Percentiles rank a stretch among this genome's conserved stretches.
phyloP scores from a whole-genome alignment of 2,797 vertebrate genomes.

The Rhinoraja longicauda region DNA sequence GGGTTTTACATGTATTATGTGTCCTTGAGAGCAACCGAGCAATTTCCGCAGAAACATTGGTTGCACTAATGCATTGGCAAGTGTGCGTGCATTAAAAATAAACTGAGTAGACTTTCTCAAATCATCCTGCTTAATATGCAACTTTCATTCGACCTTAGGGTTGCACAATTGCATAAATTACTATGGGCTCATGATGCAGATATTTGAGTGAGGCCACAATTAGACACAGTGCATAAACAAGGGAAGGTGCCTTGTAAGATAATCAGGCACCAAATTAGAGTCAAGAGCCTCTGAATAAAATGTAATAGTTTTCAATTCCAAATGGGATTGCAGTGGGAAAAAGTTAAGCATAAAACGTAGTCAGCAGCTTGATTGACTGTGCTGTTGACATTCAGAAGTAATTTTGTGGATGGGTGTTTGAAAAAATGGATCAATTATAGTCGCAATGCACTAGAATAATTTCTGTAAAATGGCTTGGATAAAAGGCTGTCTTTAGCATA shows the following conservation, averaged over 20 bases:
- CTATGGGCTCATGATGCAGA: not conserved
- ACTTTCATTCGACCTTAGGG: constrained; percentile 32
- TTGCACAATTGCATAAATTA: not conserved
- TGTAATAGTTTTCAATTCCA: not conserved
- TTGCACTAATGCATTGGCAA: too few species aligned
- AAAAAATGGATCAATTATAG: constrained; percentile 31
- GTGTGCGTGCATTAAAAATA: not conserved
- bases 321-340: constrained; percentile 1
- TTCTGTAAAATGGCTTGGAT: not conserved
- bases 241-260: not conserved
- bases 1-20: too few species aligned
- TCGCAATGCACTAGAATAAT: constrained; percentile 20
- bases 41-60: not conserved
- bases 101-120: not conserved
- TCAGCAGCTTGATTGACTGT: not conserved
- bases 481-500: not conserved
- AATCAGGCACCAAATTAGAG: constrained; percentile 10
- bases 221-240: constrained; percentile 20
- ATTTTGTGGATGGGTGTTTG: constrained; percentile 14
- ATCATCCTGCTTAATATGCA: not conserved
- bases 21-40: not conserved
- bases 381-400: constrained; percentile 22
- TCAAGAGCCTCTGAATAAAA: constrained; percentile 11
- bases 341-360: constrained; percentile 4
- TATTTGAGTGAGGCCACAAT: constrained; percentile 27